These are phyloP conservation scores for Peucedramus taeniatus DNA, from an alignment of 2,113 vertebrate species.

Conservation along the genomic window DNA sequence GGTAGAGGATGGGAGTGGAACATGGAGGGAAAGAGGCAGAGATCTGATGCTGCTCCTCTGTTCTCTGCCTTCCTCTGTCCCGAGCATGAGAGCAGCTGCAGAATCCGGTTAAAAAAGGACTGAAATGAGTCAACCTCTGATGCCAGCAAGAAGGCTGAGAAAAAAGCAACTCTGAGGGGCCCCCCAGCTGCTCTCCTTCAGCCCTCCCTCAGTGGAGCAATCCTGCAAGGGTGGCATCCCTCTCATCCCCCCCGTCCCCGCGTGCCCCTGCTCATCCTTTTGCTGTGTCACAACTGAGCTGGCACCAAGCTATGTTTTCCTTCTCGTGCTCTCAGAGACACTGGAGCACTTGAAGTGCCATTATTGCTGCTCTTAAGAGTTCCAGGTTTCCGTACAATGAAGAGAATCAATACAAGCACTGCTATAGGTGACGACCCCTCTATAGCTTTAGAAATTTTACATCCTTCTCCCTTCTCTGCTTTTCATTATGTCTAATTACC, in stretches of 20 bases:
- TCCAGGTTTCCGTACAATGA: neutral
- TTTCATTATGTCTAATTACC: slow-evolving; percentile 17
- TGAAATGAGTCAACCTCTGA: neutral
- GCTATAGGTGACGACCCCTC: neutral
- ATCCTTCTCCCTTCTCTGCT: neutral
- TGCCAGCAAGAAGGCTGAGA: neutral
- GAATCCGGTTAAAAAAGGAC: rapidly evolving
- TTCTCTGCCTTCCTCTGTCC: neutral
- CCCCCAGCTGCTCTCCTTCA: neutral
- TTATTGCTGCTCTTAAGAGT: neutral
- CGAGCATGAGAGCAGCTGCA: neutral
- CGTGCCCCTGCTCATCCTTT: neutral
- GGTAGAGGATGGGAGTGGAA: neutral
- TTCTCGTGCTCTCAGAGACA: neutral
- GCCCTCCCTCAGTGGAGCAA: neutral
- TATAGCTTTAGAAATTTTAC: neutral
- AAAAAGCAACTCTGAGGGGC: neutral
- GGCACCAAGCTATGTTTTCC: neutral
- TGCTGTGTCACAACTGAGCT: rapidly evolving
- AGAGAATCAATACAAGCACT: neutral
- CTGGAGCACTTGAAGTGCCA: neutral
- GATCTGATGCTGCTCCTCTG: neutral
- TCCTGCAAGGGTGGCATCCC: neutral
- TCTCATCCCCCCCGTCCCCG: rapidly evolving
- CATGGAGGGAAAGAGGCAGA: neutral